A percentile compares a stretch with the other conserved stretches of the same genome.
phyloP scores from a whole-genome alignment of 2,113 vertebrate species.

The Conger conger region DNA sequence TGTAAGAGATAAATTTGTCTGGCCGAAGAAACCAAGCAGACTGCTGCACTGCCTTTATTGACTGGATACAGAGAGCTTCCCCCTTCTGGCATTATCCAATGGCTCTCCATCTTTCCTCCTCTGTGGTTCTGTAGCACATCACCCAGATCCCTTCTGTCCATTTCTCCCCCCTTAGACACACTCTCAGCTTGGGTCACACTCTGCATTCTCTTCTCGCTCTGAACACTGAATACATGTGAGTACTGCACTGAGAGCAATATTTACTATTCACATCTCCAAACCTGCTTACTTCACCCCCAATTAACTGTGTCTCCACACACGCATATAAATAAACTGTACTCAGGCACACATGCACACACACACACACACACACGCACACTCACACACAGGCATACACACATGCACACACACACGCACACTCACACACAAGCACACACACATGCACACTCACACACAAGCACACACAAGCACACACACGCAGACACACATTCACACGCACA shows the following conservation, averaged over 20 bases:
- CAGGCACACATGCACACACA: neutral
- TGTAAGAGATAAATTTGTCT: neutral
- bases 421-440: neutral
- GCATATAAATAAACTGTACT: neutral
- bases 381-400: constrained; percentile 39
- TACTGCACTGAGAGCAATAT: neutral
- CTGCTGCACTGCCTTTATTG: constrained; percentile 37
- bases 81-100: constrained; percentile 46
- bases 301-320: neutral
- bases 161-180: neutral
- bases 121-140: neutral
- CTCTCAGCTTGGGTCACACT: neutral
- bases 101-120: constrained; percentile 33
- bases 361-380: constrained; percentile 30
- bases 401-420: constrained; percentile 14
- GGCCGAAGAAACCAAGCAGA: neutral
- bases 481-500: constrained; percentile 35
- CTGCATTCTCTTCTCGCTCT: neutral
- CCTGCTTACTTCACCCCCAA: neutral
- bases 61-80: constrained; percentile 42
- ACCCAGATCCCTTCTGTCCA: neutral
- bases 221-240: neutral
- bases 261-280: neutral
- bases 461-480: constrained; percentile 25
- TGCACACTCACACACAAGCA: constrained; percentile 32